A percentile compares a stretch with the other conserved stretches of the same genome.
Conservation (phyloP, 30 jellyfish, hydroid and myxozoan genomes). For the Aurelia sp. region DNA sequence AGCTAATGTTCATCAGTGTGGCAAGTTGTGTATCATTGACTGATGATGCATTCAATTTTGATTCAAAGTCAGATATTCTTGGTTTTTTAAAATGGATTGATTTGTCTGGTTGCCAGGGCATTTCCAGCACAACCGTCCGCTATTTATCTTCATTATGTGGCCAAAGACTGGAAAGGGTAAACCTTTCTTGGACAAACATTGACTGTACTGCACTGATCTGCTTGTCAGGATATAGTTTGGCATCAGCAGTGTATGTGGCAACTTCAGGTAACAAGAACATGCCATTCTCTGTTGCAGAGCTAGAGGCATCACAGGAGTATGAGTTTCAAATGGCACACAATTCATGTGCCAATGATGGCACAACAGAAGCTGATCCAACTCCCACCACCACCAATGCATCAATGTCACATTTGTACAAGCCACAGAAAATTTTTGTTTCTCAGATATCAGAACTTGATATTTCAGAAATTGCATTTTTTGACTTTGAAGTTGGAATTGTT, state of each 20-base stretch:
- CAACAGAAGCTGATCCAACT: neutral
- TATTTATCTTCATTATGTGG: constrained; percentile 59
- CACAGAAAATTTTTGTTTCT: constrained; percentile 56
- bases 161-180: constrained; percentile 49
- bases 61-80: neutral
- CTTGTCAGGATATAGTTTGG: constrained; percentile 71
- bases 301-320: constrained; percentile 54
- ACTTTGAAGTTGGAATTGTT: constrained; percentile 52
- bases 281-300: constrained; percentile 73
- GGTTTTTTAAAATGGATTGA: constrained; percentile 33
- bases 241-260: constrained; percentile 75
- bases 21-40: constrained; percentile 52
- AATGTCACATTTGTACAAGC: constrained; percentile 26
- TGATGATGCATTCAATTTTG: constrained; percentile 45
- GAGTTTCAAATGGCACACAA: constrained; percentile 36
- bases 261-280: constrained; percentile 30
- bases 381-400: neutral
- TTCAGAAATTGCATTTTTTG: constrained; percentile 59
- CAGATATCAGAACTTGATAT: constrained; percentile 75
- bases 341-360: neutral
- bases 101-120: constrained; percentile 72
- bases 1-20: constrained; percentile 1
- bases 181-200: constrained; percentile 81
- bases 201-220: constrained; percentile 82
- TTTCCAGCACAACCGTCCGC: constrained; percentile 67